phyloP scores from a whole-genome alignment of 2,888 invertebrate genomes.

The Gerris lacustris region DNA sequence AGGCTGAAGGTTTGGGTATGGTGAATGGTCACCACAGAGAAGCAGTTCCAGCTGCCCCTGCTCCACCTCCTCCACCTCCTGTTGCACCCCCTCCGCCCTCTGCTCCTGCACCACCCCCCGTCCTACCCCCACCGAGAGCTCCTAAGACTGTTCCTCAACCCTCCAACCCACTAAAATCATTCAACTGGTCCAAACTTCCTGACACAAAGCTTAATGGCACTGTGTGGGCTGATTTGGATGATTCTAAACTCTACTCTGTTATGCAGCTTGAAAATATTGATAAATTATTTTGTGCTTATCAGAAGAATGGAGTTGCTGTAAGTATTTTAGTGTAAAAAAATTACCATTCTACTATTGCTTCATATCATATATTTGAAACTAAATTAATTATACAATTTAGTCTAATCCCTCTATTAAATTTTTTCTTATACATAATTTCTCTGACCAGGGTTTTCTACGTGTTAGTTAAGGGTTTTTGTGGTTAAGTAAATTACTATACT shows the following conservation, averaged over 20 bases:
- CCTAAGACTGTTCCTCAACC: constrained; percentile 84
- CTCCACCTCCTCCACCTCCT: constrained; percentile 48
- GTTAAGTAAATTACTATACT: too few species aligned
- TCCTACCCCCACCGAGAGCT: constrained; percentile 32
- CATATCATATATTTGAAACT: too few species aligned
- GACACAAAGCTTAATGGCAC: constrained; percentile 84
- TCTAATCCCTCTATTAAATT: too few species aligned
- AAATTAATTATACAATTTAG: too few species aligned
- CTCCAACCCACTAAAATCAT: constrained; percentile 82
- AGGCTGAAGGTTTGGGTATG: constrained; percentile 29
- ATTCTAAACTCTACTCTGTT: constrained; percentile 77
- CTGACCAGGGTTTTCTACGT: too few species aligned
- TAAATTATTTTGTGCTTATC: constrained; percentile 86
- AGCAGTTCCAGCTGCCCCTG: constrained; percentile 47
- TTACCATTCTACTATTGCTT: background rate
- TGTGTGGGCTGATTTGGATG: constrained; percentile 89
- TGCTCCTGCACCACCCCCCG: constrained; percentile 38
- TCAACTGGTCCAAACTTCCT: constrained; percentile 94
- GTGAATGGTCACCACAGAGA: constrained; percentile 22
- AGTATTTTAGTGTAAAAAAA: constrained; percentile 19
- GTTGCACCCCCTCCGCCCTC: constrained; percentile 46
- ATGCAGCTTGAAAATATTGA: constrained; percentile 88
- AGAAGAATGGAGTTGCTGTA: constrained; percentile 69
- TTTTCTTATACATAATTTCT: too few species aligned
- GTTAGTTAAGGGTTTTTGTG: too few species aligned